phyloP scores from a whole-genome alignment of 2,113 vertebrate genomes.

The Syngnathoides biaculeatus region DNA sequence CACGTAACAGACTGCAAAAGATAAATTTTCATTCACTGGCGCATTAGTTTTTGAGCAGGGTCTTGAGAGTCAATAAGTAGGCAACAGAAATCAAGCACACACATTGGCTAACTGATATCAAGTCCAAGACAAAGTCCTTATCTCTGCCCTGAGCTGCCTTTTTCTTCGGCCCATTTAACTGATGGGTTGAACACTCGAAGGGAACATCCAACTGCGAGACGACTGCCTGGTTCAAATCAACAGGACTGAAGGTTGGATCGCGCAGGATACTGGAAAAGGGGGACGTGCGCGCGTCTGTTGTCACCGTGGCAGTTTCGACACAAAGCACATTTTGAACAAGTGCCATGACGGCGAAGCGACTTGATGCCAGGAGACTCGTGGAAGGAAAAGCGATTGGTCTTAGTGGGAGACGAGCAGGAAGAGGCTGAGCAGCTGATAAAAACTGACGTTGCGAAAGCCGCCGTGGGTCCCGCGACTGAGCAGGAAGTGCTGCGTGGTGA shows the following conservation, averaged over 20 bases:
- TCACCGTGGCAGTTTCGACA: slow-evolving; percentile 42
- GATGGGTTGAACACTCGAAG: slow-evolving; percentile 17
- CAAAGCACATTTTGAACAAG: slow-evolving; percentile 62
- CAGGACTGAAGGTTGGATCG: slow-evolving; percentile 63
- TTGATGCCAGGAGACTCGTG: slow-evolving; percentile 57
- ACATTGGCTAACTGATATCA: slow-evolving; percentile 2
- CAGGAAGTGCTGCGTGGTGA: slow-evolving; percentile 65
- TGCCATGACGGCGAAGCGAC: slow-evolving; percentile 50
- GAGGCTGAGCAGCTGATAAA: slow-evolving; percentile 72
- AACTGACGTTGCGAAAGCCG: slow-evolving; percentile 55
- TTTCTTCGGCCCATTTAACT: slow-evolving; percentile 19
- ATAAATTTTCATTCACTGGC: background rate
- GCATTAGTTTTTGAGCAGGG: background rate
- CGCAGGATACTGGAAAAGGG: slow-evolving; percentile 57
- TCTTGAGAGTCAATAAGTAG: background rate
- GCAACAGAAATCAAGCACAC: background rate
- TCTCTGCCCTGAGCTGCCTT: slow-evolving; percentile 6
- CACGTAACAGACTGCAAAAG: background rate
- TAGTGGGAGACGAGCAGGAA: slow-evolving; percentile 68
- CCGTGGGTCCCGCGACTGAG: slow-evolving; percentile 48
- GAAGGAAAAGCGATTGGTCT: slow-evolving; percentile 70
- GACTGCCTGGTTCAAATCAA: slow-evolving; percentile 47
- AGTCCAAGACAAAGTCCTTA: background rate
- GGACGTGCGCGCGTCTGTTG: slow-evolving; percentile 3
- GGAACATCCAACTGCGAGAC: slow-evolving; percentile 16